Percentiles rank a stretch among this genome's conserved stretches.
Evolutionary conservation across 2,888 invertebrate genomes (phyloP).

Genomic region (Andrena flavipes): DNA sequence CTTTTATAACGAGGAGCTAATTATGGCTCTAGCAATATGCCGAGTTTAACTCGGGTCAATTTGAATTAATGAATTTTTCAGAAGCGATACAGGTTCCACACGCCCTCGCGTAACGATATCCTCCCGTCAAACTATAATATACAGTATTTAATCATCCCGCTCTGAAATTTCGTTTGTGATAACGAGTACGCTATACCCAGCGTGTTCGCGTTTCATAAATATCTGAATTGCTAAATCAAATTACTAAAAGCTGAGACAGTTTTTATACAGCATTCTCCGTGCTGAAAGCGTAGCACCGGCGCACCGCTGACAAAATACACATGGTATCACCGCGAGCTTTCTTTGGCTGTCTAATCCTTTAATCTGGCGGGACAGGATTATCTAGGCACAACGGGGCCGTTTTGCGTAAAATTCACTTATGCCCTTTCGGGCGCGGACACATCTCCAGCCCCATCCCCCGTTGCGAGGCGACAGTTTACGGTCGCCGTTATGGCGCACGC

Average conservation of each 20-base stretch:
- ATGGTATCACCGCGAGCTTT: not conserved
- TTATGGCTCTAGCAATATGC: not conserved
- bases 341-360: not conserved
- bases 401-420: slow-evolving; percentile 42
- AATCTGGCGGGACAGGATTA: not conserved
- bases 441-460: slow-evolving; percentile 10
- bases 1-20: not conserved
- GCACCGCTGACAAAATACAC: not conserved
- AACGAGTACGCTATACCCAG: too few species aligned
- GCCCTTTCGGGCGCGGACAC: not conserved
- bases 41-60: not conserved
- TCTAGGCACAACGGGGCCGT: not conserved
- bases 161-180: too few species aligned
- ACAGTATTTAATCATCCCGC: too few species aligned
- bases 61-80: not conserved
- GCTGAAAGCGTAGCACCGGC: too few species aligned
- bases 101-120: too few species aligned
- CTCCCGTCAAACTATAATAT: too few species aligned
- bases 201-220: too few species aligned
- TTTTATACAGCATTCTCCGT: too few species aligned
- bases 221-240: too few species aligned
- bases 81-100: not conserved
- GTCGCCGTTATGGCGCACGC: slow-evolving; percentile 68
- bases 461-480: slow-evolving; percentile 74
- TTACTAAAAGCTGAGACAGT: too few species aligned